A percentile compares a stretch with the other conserved stretches of the same genome.
Conservation (phyloP, 1,140 invertebrate species). For the Dreissena polymorpha region DNA sequence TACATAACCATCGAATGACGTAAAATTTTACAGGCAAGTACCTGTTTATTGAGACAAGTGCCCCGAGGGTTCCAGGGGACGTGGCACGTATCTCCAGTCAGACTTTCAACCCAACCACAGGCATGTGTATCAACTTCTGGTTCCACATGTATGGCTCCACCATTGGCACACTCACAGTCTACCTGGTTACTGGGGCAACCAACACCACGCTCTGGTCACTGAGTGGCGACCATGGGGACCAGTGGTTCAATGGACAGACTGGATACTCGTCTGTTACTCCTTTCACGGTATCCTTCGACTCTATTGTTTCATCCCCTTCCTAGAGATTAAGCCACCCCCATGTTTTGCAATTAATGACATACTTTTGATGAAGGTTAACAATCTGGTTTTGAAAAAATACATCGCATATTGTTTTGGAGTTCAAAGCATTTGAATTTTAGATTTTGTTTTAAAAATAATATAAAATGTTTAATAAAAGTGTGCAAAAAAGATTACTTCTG, state of each 20-base stretch:
- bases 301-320: too few species aligned
- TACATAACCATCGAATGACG: too few species aligned
- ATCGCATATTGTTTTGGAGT: too few species aligned
- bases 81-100: slow-evolving; percentile 73
- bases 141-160: slow-evolving; percentile 87
- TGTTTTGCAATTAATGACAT: too few species aligned
- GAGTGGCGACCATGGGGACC: slow-evolving; percentile 65
- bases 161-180: slow-evolving; percentile 70
- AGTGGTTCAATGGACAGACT: slow-evolving; percentile 68
- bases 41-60: slow-evolving; percentile 73
- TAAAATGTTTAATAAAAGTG: too few species aligned
- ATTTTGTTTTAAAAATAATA: too few species aligned
- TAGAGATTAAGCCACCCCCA: too few species aligned
- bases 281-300: slow-evolving; percentile 46
- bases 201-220: slow-evolving; percentile 70
- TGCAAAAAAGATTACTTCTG: too few species aligned
- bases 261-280: slow-evolving; percentile 37
- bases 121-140: slow-evolving; percentile 82
- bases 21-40: slow-evolving; percentile 71
- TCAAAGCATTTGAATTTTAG: too few species aligned
- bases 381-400: too few species aligned
- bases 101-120: slow-evolving; percentile 57
- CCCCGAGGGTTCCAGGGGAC: slow-evolving; percentile 65
- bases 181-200: slow-evolving; percentile 77
- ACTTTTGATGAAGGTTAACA: too few species aligned